A percentile compares a stretch with the other conserved stretches of the same genome.
phyloP scores from a whole-genome alignment of 2,113 vertebrate genomes.

The Phylloscopus trochiloides region DNA sequence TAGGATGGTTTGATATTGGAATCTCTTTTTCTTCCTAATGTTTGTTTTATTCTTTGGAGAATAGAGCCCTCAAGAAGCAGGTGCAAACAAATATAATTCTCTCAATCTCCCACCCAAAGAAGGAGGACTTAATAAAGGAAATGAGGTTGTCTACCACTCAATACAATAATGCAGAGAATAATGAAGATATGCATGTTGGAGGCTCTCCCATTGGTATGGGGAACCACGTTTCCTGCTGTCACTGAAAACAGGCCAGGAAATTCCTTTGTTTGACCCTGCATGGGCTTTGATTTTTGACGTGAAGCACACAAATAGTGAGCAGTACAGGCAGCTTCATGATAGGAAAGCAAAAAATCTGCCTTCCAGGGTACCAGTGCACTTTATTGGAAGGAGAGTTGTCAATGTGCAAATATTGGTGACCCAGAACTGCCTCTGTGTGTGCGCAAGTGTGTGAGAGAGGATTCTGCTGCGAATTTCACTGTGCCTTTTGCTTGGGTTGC shows the following conservation, averaged over 20 bases:
- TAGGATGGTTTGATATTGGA: neutral
- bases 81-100: neutral
- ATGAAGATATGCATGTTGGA: neutral
- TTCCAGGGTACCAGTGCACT: neutral
- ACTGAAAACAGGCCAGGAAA: neutral
- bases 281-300: neutral
- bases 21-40: neutral
- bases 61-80: neutral
- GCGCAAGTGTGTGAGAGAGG: neutral
- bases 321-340: neutral
- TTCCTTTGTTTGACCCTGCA: neutral
- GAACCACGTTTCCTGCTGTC: neutral
- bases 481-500: neutral
- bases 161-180: neutral
- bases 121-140: neutral
- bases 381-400: neutral
- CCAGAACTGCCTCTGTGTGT: neutral
- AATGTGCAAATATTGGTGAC: neutral
- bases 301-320: neutral
- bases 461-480: neutral
- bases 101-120: neutral
- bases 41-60: neutral
- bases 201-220: neutral
- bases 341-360: neutral
- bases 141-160: neutral